phyloP scores from a whole-genome alignment of 2,888 invertebrate species.

The Mechanitis messenoides region DNA sequence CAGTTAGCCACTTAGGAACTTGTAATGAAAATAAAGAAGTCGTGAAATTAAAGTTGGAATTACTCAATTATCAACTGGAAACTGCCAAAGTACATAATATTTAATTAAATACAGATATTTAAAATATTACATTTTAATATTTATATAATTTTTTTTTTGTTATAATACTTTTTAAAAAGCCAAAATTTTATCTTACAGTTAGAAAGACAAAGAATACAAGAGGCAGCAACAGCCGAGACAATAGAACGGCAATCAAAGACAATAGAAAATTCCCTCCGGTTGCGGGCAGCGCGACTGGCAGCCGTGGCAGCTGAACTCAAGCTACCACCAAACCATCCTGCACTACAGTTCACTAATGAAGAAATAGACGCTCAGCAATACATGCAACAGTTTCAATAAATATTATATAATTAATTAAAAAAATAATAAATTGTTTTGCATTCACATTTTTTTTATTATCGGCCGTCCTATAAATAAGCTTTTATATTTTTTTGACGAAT shows the following conservation, averaged over 20 bases:
- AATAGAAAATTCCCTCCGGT: slow-evolving; percentile 45
- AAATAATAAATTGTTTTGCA: not conserved
- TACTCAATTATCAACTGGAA: slow-evolving; percentile 61
- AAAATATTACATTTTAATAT: too few relatives aligned
- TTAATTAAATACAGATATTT: slow-evolving; percentile 3
- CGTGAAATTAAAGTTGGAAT: slow-evolving; percentile 51
- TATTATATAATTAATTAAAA: slow-evolving; percentile 5
- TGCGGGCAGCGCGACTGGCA: slow-evolving; percentile 56
- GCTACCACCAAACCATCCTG: slow-evolving; percentile 50
- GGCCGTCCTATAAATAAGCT: not conserved
- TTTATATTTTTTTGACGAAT: too few relatives aligned
- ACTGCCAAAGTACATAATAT: slow-evolving; percentile 54
- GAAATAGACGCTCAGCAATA: slow-evolving; percentile 49
- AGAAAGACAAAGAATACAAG: slow-evolving; percentile 56
- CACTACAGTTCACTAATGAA: slow-evolving; percentile 41
- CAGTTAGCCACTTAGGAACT: slow-evolving; percentile 31
- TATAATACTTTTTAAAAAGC: not conserved
- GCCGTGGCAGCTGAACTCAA: slow-evolving; percentile 46
- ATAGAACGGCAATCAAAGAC: slow-evolving; percentile 39
- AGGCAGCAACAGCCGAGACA: slow-evolving; percentile 45
- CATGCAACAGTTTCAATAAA: slow-evolving; percentile 32
- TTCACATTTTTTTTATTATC: not conserved
- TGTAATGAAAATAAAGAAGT: slow-evolving; percentile 46
- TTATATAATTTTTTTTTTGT: too few relatives aligned
- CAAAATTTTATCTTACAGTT: slow-evolving; percentile 37